These are phyloP conservation scores for Urocitellus parryii DNA, from an alignment of 2,113 vertebrate genomes.

Conservation along the genomic window DNA sequence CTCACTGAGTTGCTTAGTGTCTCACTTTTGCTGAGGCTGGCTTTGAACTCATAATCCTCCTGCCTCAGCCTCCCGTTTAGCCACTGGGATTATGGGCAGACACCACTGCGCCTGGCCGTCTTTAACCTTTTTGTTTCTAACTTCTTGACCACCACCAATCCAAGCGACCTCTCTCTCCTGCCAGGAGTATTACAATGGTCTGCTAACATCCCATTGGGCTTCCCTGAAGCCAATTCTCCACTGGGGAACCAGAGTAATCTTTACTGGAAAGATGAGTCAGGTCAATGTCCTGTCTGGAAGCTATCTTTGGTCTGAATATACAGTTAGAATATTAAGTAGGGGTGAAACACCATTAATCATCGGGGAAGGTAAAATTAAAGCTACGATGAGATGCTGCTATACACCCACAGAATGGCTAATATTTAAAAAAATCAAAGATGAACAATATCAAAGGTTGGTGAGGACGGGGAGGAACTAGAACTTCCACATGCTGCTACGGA, in stretches of 20 bases:
- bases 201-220: neutral
- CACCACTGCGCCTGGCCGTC: too few relatives aligned
- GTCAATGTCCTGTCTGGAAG: neutral
- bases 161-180: neutral
- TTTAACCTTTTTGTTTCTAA: neutral
- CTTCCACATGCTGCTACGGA: neutral
- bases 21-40: too few relatives aligned
- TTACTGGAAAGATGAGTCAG: neutral
- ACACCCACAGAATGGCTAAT: neutral
- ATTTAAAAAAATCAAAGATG: neutral
- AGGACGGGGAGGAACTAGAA: neutral
- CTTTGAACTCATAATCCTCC: too few relatives aligned
- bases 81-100: too few relatives aligned
- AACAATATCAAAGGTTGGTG: neutral
- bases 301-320: neutral
- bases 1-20: too few relatives aligned
- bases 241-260: neutral
- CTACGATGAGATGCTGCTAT: neutral
- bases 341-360: neutral
- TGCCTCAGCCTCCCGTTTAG: too few relatives aligned
- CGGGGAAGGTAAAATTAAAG: conserved; percentile 3
- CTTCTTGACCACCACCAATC: neutral
- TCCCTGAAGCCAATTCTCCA: neutral
- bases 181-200: neutral
- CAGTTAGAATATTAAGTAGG: neutral